These are phyloP conservation scores for Lepidothrix coronata DNA, from an alignment of 2,113 vertebrate genomes.

Conservation along the genomic window DNA sequence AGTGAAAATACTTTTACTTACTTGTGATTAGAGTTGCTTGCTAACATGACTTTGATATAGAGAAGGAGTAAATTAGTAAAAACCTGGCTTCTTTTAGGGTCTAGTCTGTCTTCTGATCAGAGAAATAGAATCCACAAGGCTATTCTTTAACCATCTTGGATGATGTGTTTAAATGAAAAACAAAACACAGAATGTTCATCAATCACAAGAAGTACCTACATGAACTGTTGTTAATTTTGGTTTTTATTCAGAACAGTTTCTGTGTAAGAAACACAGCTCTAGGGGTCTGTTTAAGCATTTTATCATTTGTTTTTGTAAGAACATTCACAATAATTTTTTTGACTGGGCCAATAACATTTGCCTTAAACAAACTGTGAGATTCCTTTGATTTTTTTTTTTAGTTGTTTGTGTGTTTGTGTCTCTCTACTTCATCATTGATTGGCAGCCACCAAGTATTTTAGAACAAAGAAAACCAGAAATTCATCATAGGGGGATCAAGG, in stretches of 20 bases:
- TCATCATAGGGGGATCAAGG: not conserved
- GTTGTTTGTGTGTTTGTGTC: not conserved
- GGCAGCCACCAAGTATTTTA: conserved; percentile 18
- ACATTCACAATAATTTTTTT: not conserved
- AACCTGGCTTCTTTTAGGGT: not conserved
- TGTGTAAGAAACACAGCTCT: not conserved
- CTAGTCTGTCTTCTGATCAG: not conserved
- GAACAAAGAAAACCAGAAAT: conserved; percentile 5
- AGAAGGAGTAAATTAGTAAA: not conserved
- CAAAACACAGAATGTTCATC: not conserved
- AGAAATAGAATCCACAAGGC: not conserved
- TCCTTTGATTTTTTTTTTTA: not conserved
- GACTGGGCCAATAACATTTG: not conserved
- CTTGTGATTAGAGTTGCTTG: not conserved
- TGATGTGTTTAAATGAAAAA: not conserved
- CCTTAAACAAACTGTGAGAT: conserved; percentile 14
- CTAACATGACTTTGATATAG: not conserved
- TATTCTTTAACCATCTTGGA: not conserved
- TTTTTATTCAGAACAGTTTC: not conserved
- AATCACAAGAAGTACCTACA: not conserved
- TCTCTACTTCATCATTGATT: conserved; percentile 11
- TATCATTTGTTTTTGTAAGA: not conserved
- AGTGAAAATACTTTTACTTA: not conserved
- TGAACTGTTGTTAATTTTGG: not conserved
- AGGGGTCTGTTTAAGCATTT: not conserved